phyloP scores from a whole-genome alignment of 2,888 invertebrate species.

The Podotricha telesiphe region DNA sequence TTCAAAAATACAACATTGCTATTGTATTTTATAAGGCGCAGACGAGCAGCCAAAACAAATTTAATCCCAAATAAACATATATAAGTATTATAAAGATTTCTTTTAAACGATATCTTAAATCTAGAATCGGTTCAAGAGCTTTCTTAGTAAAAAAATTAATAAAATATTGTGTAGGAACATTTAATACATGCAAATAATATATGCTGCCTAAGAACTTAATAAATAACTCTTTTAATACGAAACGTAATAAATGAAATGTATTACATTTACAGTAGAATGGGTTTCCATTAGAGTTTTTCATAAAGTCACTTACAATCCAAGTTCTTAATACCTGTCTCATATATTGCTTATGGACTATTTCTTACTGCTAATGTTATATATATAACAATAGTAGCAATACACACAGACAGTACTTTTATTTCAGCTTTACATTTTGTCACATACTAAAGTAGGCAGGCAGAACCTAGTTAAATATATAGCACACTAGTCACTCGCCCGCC shows the following conservation, averaged over 20 bases:
- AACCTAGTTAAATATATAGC: no score
- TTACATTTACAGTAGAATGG: constrained; percentile 10
- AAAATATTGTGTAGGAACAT: not conserved
- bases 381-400: no score
- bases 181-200: not conserved
- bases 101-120: no score
- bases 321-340: not conserved
- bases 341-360: not conserved
- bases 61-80: not conserved
- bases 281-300: constrained; percentile 1
- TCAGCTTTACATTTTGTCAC: no score
- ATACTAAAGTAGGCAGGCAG: no score
- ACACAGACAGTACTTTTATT: no score
- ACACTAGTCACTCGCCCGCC: no score
- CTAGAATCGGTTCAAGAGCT: no score
- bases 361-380: not conserved
- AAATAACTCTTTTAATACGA: constrained; percentile 11
- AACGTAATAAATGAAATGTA: constrained; percentile 9
- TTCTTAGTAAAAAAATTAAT: no score
- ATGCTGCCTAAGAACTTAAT: not conserved
- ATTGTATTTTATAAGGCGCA: not conserved
- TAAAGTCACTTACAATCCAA: not conserved
- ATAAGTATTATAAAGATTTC: no score
- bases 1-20: not conserved
- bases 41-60: not conserved